phyloP scores from a whole-genome alignment of 2,113 vertebrate genomes.

The cattle (Bos taurus) region ARS-UCD2.0 NC_037348.1:44862501-44863000 shows the following conservation, averaged over 20 bases:
- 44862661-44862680: background rate
- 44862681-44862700: background rate
- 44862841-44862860: background rate
- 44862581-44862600: background rate
- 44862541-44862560: background rate
- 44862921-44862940: background rate
- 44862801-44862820: background rate
- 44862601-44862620: background rate
- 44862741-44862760: background rate
- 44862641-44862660: background rate
- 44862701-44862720: background rate
- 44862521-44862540: background rate
- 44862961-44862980: background rate
- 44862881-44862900: background rate
- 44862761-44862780: background rate
- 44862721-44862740: background rate
- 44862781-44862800: background rate
- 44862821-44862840: background rate
- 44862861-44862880: background rate
- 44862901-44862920: background rate
- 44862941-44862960: conserved; percentile 33
- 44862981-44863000: background rate
- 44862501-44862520: background rate
- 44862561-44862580: background rate
- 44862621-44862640: conserved; percentile 7